Evolutionary conservation across 2,113 vertebrate genomes (phyloP).

Genomic region (Forbesichthys agassizii): DNA sequence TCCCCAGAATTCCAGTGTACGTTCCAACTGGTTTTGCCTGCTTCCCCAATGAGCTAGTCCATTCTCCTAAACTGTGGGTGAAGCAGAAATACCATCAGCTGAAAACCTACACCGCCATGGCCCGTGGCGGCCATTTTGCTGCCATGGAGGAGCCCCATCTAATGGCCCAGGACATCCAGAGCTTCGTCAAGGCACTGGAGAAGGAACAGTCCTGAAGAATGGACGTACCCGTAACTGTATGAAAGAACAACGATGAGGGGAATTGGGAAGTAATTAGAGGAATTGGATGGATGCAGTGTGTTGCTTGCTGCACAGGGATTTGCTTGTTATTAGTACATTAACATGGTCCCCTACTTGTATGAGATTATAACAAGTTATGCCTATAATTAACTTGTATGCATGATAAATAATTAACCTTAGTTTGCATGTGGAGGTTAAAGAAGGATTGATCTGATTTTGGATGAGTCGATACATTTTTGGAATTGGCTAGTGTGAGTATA

Average conservation of each 20-base stretch:
- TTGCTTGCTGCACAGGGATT: no score
- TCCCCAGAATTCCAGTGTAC: conserved; percentile 65
- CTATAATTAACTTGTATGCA: no score
- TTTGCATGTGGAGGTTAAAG: no score
- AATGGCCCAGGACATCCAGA: conserved; percentile 82
- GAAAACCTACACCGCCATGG: conserved; percentile 73
- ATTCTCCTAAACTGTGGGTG: conserved; percentile 76
- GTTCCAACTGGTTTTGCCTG: conserved; percentile 81
- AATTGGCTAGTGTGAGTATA: no score
- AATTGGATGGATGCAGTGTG: no score
- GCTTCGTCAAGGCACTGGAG: conserved; percentile 80
- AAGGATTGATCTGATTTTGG: no score
- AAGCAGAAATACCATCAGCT: conserved; percentile 77
- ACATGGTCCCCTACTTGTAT: no score
- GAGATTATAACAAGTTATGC: no score
- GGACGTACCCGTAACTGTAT: neutral
- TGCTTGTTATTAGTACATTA: no score
- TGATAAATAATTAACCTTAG: no score
- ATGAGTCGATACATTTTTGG: no score
- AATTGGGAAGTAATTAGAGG: neutral
- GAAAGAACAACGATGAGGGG: neutral
- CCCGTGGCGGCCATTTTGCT: conserved; percentile 84
- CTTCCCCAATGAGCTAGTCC: conserved; percentile 81
- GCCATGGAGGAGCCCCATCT: conserved; percentile 87
- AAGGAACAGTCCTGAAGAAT: conserved; percentile 43